Base-by-base conservation (phyloP, 2,888 invertebrate genomes). In the Octonoba sinensis region DNA sequence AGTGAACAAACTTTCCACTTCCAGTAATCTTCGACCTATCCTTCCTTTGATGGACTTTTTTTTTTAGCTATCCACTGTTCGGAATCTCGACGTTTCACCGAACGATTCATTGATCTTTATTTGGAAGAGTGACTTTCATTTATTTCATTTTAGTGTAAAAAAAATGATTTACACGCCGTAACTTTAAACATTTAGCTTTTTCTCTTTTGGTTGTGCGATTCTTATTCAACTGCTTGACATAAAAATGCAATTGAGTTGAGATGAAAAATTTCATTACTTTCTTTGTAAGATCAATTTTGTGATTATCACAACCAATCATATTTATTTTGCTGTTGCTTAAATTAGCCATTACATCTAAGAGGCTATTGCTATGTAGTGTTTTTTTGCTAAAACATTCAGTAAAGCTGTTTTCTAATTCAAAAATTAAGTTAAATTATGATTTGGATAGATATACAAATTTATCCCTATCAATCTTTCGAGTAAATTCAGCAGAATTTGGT, bases 201-300 rank as follows among this genome's bases (percentile, higher is more conserved):
- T 27, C 27, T 27, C 27, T 27, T 27, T 27, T 6, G 2, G 27
- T 27, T 27, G 27, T 27, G 27, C 27, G 6, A 51, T 51, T 20
- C 12, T 59, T 59, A 59, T 20, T 59, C n/a, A 20, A 15, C 15
- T 24, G 20, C 59, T 59, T 59, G 15, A 59, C 15, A 59, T 18
- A 24, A 59, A 54, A 16, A 59, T 18, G 59, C 22, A 59, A 22
- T 59, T 3, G 59, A 24, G 22, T 18, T 18, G 12, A 18, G 24
- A 59, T 18, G 20, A 18, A 59, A 59, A 59, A 59, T 18, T 3
- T 22, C 16, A 59, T 59, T 16, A 59, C 20, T 24, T 18, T 59
- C 24, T 59, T 59, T 59, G 59, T 59, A 4, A 59, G 24, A 51
- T 51, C 51, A 51, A 51, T 18, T 51, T 51, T 20, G 20, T 59